Conservation (phyloP, 2,888 invertebrate species). For the Atrina japonica region DNA sequence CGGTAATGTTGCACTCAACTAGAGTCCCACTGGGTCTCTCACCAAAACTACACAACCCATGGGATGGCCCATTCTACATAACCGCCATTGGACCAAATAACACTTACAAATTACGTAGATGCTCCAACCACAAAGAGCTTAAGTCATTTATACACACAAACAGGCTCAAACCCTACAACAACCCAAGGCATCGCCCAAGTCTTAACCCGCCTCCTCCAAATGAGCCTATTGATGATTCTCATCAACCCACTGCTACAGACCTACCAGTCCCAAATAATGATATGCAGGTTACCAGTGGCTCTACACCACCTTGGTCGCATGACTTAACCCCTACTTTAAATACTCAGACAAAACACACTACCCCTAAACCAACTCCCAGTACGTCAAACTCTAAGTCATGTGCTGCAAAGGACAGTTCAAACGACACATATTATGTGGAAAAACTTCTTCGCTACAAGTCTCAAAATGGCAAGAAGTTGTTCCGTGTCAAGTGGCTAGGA, state of each 20-base stretch:
- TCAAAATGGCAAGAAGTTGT: constrained; percentile 27
- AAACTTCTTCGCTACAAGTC: constrained; percentile 19
- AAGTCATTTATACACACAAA: constrained; percentile 19
- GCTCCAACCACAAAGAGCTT: not conserved
- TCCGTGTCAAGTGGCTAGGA: constrained; percentile 27
- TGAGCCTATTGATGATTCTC: constrained; percentile 1
- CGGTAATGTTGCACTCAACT: no score
- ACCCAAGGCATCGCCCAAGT: constrained; percentile 7
- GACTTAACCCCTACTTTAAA: no score
- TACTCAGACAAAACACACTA: no score
- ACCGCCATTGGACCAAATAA: constrained; percentile 20
- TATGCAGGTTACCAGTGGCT: no score
- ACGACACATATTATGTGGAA: constrained; percentile 12
- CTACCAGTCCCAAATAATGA: no score
- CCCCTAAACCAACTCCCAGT: no score
- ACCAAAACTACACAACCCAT: constrained; percentile 28
- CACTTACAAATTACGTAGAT: constrained; percentile 37
- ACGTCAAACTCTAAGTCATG: no score
- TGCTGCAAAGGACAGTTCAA: not conserved
- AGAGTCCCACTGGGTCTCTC: no score
- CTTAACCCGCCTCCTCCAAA: constrained; percentile 9
- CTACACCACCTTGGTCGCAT: no score
- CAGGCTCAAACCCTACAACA: constrained; percentile 15
- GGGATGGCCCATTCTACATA: constrained; percentile 42
- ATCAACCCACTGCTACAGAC: no score